Conservation (phyloP, 2,888 invertebrate genomes). For the Nudaria mundana region DNA sequence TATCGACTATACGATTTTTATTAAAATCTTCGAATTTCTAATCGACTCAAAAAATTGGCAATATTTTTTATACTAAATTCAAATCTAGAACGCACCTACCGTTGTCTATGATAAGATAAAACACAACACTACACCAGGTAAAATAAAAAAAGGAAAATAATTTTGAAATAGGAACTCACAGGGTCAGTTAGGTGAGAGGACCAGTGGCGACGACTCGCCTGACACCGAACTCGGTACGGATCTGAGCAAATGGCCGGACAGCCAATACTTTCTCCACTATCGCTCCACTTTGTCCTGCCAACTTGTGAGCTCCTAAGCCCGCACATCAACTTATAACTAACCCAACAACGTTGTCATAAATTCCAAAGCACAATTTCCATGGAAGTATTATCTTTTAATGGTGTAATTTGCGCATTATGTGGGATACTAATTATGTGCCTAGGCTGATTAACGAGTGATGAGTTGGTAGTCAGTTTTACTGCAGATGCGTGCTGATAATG, state of each 20-base stretch:
- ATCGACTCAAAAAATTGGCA: neutral
- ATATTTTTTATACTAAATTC: neutral
- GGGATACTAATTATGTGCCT: conserved; percentile 56
- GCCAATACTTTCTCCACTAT: conserved; percentile 66
- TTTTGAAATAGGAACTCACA: conserved; percentile 27
- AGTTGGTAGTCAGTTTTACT: conserved; percentile 6
- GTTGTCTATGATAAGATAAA: conserved; percentile 2
- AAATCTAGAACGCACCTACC: neutral
- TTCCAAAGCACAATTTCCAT: conserved; percentile 58
- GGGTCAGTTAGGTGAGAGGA: conserved; percentile 18
- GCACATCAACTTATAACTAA: conserved; percentile 56
- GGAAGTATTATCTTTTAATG: conserved; percentile 61
- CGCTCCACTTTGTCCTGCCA: conserved; percentile 66
- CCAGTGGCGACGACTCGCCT: conserved; percentile 30
- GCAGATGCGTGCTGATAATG: conserved; percentile 3
- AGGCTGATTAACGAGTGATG: conserved; percentile 32
- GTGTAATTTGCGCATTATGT: conserved; percentile 63
- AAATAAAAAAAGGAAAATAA: conserved; percentile 18
- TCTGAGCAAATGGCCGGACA: conserved; percentile 48
- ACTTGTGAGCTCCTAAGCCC: conserved; percentile 51
- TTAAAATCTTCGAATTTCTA: no score
- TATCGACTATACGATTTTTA: no score
- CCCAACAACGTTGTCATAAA: conserved; percentile 50
- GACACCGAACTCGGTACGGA: conserved; percentile 25
- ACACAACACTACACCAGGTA: conserved; percentile 24